Percentiles rank a stretch among this genome's conserved stretches.
These are phyloP conservation scores for Circaetus gallicus DNA, from an alignment of 2,113 vertebrate genomes.

Conservation along the genomic window DNA sequence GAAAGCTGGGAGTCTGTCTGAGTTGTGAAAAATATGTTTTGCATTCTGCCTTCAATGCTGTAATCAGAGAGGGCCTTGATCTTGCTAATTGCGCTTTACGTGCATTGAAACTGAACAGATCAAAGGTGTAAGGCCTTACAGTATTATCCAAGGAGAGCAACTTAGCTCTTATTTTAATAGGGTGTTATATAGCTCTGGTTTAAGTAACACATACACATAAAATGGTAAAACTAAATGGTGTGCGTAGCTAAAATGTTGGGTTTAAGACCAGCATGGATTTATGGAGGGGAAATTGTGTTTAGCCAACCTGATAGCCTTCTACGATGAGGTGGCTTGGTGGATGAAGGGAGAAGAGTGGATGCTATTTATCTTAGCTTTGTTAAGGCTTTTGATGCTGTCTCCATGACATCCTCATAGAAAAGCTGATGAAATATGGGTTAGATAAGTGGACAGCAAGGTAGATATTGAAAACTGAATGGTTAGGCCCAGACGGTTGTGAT, in stretches of 20 bases:
- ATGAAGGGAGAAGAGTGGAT: background rate
- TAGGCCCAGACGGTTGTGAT: background rate
- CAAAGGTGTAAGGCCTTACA: background rate
- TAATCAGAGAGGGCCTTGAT: background rate
- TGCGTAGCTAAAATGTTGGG: background rate
- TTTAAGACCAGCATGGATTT: background rate
- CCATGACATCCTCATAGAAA: background rate
- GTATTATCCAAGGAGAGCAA: background rate
- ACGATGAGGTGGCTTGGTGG: background rate
- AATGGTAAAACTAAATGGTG: background rate
- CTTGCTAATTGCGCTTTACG: background rate
- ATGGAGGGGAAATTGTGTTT: background rate
- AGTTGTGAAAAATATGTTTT: background rate
- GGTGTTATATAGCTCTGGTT: background rate
- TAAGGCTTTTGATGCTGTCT: background rate
- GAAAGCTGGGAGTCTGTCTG: background rate
- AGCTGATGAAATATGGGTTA: background rate
- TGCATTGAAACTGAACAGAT: background rate
- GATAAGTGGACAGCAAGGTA: background rate
- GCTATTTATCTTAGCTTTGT: background rate
- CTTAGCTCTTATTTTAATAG: background rate
- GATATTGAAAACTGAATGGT: background rate
- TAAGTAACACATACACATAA: background rate
- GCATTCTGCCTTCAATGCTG: background rate
- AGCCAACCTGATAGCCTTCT: background rate